These are phyloP conservation scores for Rhipidura dahli DNA, from an alignment of 2,113 vertebrate species.

Conservation along the genomic window DNA sequence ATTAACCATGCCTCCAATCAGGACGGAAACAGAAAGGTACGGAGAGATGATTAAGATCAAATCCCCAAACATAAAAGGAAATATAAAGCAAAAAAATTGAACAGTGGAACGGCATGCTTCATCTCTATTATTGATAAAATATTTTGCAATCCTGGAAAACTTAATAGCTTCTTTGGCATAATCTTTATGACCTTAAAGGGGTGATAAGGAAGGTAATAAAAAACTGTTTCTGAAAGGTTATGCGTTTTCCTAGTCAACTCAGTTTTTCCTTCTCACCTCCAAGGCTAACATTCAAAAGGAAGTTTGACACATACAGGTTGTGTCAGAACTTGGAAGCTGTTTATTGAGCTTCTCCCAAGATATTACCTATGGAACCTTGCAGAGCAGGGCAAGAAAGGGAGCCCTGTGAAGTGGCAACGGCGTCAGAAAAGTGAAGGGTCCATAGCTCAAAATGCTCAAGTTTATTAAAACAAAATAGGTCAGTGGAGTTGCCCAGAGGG, in stretches of 20 bases:
- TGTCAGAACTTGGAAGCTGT: slow-evolving; percentile 41
- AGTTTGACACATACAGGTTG: slow-evolving; percentile 11
- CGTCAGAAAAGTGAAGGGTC: neutral
- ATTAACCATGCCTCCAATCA: slow-evolving; percentile 27
- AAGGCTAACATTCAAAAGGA: slow-evolving; percentile 44
- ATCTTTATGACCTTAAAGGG: slow-evolving; percentile 54
- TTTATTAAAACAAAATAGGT: slow-evolving; percentile 58
- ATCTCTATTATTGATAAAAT: slow-evolving; percentile 62
- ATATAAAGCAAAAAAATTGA: slow-evolving; percentile 35
- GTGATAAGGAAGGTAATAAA: slow-evolving; percentile 63
- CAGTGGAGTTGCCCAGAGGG: slow-evolving; percentile 27
- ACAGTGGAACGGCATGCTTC: slow-evolving; percentile 54
- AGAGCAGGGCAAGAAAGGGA: slow-evolving; percentile 15
- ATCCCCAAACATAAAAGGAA: slow-evolving; percentile 48
- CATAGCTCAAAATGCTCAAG: slow-evolving; percentile 32
- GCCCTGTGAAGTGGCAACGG: neutral
- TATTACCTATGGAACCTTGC: neutral
- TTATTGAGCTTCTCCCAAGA: slow-evolving; percentile 51
- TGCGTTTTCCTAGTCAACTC: slow-evolving; percentile 24
- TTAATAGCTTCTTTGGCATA: slow-evolving; percentile 52
- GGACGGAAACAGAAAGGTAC: neutral
- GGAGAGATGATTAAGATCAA: slow-evolving; percentile 57
- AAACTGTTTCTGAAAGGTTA: slow-evolving; percentile 52
- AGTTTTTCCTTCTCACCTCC: slow-evolving; percentile 46
- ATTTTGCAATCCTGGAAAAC: slow-evolving; percentile 65